Evolutionary conservation across 2,113 vertebrate species (phyloP).

Genomic region (Misgurnus anguillicaudatus): DNA sequence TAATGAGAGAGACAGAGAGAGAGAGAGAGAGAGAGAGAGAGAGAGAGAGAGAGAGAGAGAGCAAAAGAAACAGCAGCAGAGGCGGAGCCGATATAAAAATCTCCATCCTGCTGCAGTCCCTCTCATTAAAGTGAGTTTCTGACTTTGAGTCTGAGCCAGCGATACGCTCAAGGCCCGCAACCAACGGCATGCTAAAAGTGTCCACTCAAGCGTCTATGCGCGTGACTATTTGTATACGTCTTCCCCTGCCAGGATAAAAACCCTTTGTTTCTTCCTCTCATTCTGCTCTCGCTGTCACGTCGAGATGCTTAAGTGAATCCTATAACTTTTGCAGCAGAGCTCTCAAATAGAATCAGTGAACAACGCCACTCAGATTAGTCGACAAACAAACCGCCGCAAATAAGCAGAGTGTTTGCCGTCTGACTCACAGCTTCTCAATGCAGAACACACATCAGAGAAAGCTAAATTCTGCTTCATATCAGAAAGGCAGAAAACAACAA

Average conservation of each 20-base stretch:
- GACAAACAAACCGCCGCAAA: slow-evolving; percentile 40
- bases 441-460: not conserved
- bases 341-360: slow-evolving; percentile 39
- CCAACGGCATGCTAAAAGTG: slow-evolving; percentile 5
- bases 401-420: slow-evolving; percentile 6
- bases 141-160: not conserved
- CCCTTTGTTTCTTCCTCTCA: not conserved
- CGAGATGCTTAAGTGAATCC: slow-evolving; percentile 19
- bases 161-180: not conserved
- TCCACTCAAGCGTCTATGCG: not conserved
- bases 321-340: slow-evolving; percentile 19
- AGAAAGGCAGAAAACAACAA: too few species aligned
- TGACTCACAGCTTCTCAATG: slow-evolving; percentile 3
- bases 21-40: slow-evolving; percentile 16
- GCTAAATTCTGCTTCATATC: not conserved
- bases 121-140: slow-evolving; percentile 15
- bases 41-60: slow-evolving; percentile 14
- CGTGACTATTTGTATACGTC: slow-evolving; percentile 1
- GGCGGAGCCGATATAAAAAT: not conserved
- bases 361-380: slow-evolving; percentile 39
- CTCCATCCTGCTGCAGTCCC: not conserved
- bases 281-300: slow-evolving; percentile 6
- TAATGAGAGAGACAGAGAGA: not conserved
- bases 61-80: not conserved
- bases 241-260: slow-evolving; percentile 30